Evolutionary conservation across 2,797 vertebrate species (phyloP).

Genomic region (Catostomus latipinnis): DNA sequence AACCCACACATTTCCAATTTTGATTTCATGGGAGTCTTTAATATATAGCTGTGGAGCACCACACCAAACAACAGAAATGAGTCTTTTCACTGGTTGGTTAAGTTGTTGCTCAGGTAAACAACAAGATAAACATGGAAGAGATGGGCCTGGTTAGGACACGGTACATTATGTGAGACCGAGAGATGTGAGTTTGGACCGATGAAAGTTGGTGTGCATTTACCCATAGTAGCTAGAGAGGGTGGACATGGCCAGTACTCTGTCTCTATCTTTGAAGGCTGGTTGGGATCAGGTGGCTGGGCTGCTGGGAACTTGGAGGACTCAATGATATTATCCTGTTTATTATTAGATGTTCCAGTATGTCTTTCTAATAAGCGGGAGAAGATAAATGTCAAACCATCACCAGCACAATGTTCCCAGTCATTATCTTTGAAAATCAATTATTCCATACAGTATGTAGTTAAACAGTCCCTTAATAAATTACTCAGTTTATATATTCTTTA

Average conservation of each 20-base stretch:
- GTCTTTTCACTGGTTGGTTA: too few relatives aligned
- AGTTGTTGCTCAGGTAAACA: too few relatives aligned
- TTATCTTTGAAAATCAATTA: background rate
- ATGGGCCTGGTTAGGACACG: background rate
- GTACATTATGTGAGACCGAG: background rate
- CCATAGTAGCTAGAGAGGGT: slow-evolving; percentile 90
- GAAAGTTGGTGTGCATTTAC: slow-evolving; percentile 70
- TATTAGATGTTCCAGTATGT: slow-evolving; percentile 59
- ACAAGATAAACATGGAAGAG: too few relatives aligned
- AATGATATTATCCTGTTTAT: slow-evolving; percentile 87
- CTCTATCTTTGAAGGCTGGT: slow-evolving; percentile 93
- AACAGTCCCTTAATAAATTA: background rate
- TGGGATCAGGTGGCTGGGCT: slow-evolving; percentile 92
- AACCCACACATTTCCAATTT: too few relatives aligned
- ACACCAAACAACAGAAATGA: too few relatives aligned
- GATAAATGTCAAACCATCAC: background rate
- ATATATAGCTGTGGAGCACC: too few relatives aligned
- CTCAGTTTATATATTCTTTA: too few relatives aligned
- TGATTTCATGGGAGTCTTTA: too few relatives aligned
- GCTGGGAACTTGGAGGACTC: slow-evolving; percentile 93
- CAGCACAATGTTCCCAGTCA: background rate
- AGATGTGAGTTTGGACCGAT: background rate
- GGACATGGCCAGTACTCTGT: slow-evolving; percentile 97
- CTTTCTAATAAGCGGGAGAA: slow-evolving; percentile 69
- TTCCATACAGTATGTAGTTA: background rate